Evolutionary conservation across 2,113 vertebrate genomes (phyloP), one percentile per base, ranked within the genome.

Genomic region (Malaclemys terrapin): DNA sequence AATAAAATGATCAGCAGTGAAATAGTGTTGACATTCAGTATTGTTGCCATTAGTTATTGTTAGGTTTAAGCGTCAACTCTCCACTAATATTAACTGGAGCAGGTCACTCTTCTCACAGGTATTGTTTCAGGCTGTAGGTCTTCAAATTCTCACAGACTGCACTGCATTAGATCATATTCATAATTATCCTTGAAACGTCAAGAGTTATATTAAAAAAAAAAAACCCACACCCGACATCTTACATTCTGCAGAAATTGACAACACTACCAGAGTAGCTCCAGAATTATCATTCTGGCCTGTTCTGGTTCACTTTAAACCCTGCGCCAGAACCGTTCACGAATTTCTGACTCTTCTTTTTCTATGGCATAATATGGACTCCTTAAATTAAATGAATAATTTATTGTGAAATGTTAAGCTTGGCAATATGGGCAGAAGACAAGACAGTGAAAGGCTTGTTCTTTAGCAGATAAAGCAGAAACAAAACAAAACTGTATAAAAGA

Each of bases 131-230:
- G 80, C 75, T 42, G 65, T 87, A 93, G 80, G 82, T 82, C 80
- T 80, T 80, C 80, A 87, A 89, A 65, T 62, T 92, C 91, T 90
- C 69, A n/a, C 87, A 84, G 82, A 89, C 76, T 89, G 84, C 69
- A 85, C 22, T 20, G 20, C 47, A 90, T 72, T 52, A 19, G 86
- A 79, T 25, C 81, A 83, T 82, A 89, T 85, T 85, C 92, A 80
- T 27, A 47, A 0, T 0, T 27, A 52, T 91, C 93, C 85, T 10
- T 0, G 84, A 95, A 53, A 10, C 19, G 6, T n/a, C 3, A 6
- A 88, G 14, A 79, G 27, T 45, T 27, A 49, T 20, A 25, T 42
- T 45, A 65, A 35, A 42, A 75, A 22, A 20, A 72, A 10, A 90
- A 22, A n/a, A 49, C 52, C 16, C 38, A 76, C 10, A 14, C 22